Conservation (phyloP, 2,113 vertebrate species). For the Daphoenositta chrysoptera region DNA sequence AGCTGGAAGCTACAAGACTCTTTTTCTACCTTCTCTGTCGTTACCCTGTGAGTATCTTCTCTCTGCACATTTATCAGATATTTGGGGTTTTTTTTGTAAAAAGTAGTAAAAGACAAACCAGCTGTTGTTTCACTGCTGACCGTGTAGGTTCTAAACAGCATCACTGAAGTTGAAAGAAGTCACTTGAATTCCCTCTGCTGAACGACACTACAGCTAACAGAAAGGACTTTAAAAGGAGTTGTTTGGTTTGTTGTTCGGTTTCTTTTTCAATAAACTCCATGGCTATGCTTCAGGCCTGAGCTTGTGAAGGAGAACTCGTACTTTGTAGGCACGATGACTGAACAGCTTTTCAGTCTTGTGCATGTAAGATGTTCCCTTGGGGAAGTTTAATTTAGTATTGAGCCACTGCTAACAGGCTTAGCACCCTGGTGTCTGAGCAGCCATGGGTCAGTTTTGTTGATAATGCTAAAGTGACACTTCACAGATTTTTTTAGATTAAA, state of each 20-base stretch:
- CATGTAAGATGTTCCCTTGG: not conserved
- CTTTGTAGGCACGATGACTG: not conserved
- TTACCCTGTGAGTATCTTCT: not conserved
- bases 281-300: not conserved
- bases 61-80: not conserved
- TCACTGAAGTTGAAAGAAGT: not conserved
- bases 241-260: not conserved
- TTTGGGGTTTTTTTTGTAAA: not conserved
- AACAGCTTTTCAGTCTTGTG: not conserved
- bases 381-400: not conserved
- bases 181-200: not conserved
- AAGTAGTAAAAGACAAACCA: not conserved
- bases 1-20: not conserved
- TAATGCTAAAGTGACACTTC: not conserved
- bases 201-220: not conserved
- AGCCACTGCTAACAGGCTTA: not conserved
- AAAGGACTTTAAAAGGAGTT: not conserved
- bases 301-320: not conserved
- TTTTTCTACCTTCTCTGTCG: not conserved
- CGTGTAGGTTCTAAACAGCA: not conserved
- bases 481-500: not conserved
- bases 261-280: not conserved
- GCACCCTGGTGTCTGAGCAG: not conserved
- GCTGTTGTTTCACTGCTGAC: not conserved
- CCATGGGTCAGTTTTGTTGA: not conserved